phyloP scores from a whole-genome alignment of 2,888 invertebrate genomes.

The Cabera pusaria region DNA sequence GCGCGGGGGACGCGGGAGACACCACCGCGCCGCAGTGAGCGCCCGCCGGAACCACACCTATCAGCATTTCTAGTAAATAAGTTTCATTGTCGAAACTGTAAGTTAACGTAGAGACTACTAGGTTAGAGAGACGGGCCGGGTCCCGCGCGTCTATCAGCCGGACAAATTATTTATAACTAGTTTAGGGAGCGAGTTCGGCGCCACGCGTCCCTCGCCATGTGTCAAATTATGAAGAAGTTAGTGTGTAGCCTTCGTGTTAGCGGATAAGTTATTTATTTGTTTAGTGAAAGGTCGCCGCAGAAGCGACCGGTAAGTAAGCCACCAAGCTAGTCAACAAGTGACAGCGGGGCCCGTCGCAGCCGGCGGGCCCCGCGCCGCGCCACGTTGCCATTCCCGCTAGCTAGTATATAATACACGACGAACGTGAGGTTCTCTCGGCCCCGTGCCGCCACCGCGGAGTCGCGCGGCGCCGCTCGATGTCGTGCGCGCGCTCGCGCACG shows the following conservation, averaged over 20 bases:
- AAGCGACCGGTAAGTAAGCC: constrained; percentile 71
- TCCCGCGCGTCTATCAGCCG: constrained; percentile 63
- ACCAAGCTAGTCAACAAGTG: constrained; percentile 78
- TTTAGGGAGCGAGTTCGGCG: constrained; percentile 44
- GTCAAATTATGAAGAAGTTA: constrained; percentile 62
- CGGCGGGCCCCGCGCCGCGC: constrained; percentile 43
- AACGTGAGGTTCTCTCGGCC: too few species aligned
- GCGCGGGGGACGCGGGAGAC: constrained; percentile 5
- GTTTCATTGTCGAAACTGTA: constrained; percentile 77
- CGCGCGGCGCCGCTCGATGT: too few species aligned
- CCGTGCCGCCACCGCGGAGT: too few species aligned
- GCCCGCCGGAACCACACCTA: constrained; percentile 43
- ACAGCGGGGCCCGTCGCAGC: constrained; percentile 46
- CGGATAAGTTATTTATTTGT: constrained; percentile 77
- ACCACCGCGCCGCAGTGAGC: constrained; percentile 42
- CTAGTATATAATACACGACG: constrained; percentile 41
- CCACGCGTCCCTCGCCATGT: constrained; percentile 50
- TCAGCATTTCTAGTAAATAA: constrained; percentile 74
- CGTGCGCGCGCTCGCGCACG: constrained; percentile 16
- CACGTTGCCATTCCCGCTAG: constrained; percentile 73
- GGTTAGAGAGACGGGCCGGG: constrained; percentile 58
- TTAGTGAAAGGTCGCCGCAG: constrained; percentile 68
- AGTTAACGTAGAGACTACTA: constrained; percentile 76
- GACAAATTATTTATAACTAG: constrained; percentile 76
- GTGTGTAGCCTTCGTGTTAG: constrained; percentile 58